phyloP scores from a whole-genome alignment of 2,888 invertebrate genomes.

The Alitta virens region DNA sequence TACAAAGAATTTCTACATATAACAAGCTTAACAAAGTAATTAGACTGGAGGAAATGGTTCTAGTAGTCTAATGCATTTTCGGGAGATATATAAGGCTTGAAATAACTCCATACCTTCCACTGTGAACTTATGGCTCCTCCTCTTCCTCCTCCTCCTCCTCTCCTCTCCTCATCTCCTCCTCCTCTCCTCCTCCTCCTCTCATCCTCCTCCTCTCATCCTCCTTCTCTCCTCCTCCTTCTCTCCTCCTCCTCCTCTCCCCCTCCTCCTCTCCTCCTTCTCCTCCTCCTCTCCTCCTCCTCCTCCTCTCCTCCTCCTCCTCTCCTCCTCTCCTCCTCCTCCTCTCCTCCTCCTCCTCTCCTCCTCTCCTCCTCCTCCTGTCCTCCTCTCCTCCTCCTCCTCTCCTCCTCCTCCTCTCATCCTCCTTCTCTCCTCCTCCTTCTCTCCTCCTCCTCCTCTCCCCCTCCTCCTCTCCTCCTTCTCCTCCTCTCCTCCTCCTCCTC shows the following conservation, averaged over 20 bases:
- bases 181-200: too few relatives aligned
- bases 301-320: background rate
- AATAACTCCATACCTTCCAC: too few relatives aligned
- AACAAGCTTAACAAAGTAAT: too few relatives aligned
- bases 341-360: background rate
- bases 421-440: conserved; percentile 1
- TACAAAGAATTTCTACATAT: too few relatives aligned
- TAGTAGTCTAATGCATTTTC: too few relatives aligned
- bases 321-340: background rate
- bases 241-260: background rate
- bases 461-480: too few relatives aligned
- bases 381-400: background rate
- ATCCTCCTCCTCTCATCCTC: too few relatives aligned
- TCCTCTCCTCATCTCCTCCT: background rate
- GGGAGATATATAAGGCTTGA: too few relatives aligned
- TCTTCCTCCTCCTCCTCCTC: background rate
- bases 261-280: background rate
- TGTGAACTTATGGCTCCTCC: background rate
- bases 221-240: background rate
- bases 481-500: too few relatives aligned
- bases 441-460: too few relatives aligned
- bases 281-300: background rate
- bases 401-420: background rate
- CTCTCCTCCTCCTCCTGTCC: background rate
- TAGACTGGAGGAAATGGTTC: too few relatives aligned